Base-by-base conservation (phyloP, 2,888 invertebrate genomes). In the Callosobruchus maculatus region DNA sequence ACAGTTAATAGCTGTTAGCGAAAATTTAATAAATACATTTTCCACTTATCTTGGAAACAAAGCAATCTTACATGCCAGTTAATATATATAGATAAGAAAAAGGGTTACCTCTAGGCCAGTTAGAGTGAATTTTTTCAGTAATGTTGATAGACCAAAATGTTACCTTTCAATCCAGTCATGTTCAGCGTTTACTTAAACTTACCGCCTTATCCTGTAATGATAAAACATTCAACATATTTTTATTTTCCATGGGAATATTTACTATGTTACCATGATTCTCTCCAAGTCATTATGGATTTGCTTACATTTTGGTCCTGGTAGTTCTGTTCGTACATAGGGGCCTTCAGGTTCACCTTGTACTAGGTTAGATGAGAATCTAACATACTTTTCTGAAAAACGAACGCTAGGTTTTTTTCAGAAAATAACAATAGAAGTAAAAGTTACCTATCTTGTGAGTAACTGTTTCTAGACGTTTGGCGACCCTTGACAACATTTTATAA, bases 271-370 rank as follows among this genome's bases (percentile, higher is more conserved):
- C 49, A 49, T 49, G 13, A 49, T 49, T 13, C 18, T 49, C 13
- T 18, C 49, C 49, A 49, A 49, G 13, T 49, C 49, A 49, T 49
- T 49, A 13, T 49, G 3, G 49, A 49, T 49, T 49, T 49, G 49
- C 13, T 18, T 49, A 49, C 13, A 7, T 84, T 89, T 91, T 0
- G 94, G 94, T 3, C 94, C 95, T 3, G 95, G 94, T 71, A 94
- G 88, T 21, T 86, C 80, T 7, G 93, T 93, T 82, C 89, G 90
- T 2, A 94, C 85, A 31, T 81, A 81, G 9, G 94, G 94, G 9
- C 88, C 88, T 68, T 86, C 83, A 0, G 94, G 94, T 84, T 94
- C 94, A 20, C 87, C 87, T 30, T 85, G 78, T 20, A 82, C 80
- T 20, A 78, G 31, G 49, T 73, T 73, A 20, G 67, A 72, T 1